A percentile compares a stretch with the other conserved stretches of the same genome.
Evolutionary conservation across 23 tunicate species (phyloP).

Genomic region (Trididemnum nubilum): DNA sequence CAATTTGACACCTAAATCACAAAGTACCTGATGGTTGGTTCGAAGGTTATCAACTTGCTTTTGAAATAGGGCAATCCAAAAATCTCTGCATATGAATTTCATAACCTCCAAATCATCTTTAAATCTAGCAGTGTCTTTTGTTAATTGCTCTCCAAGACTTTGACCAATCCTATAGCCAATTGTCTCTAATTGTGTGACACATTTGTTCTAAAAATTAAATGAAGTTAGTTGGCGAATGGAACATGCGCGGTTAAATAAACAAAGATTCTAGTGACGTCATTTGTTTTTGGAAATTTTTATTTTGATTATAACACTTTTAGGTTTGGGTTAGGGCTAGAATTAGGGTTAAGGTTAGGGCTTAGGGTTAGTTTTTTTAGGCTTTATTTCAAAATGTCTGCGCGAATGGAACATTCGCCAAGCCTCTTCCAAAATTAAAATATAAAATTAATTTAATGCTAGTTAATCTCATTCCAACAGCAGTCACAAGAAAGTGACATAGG

Average conservation of each 20-base stretch:
- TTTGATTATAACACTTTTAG: too few relatives aligned
- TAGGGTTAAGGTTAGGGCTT: too few relatives aligned
- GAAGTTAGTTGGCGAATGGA: neutral
- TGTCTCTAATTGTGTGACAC: slow-evolving; percentile 71
- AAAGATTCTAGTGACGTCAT: too few relatives aligned
- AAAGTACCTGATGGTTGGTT: slow-evolving; percentile 95
- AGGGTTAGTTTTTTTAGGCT: too few relatives aligned
- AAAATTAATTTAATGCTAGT: too few relatives aligned
- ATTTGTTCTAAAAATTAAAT: slow-evolving; percentile 46
- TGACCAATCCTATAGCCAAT: slow-evolving; percentile 83
- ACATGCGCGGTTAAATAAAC: neutral
- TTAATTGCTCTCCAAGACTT: slow-evolving; percentile 81
- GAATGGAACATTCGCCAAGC: too few relatives aligned
- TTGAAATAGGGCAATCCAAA: slow-evolving; percentile 87
- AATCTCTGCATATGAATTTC: slow-evolving; percentile 93
- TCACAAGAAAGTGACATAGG: neutral
- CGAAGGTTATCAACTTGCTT: slow-evolving; percentile 93
- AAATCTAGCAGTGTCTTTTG: slow-evolving; percentile 83
- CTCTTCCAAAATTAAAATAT: neutral
- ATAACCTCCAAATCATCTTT: slow-evolving; percentile 89
- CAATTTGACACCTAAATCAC: too few relatives aligned
- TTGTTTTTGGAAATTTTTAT: too few relatives aligned
- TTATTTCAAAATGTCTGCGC: too few relatives aligned
- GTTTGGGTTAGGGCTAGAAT: too few relatives aligned
- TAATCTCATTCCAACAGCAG: too few relatives aligned